Base-by-base conservation (phyloP, 2,113 vertebrate species). In the Anhinga anhinga region DNA sequence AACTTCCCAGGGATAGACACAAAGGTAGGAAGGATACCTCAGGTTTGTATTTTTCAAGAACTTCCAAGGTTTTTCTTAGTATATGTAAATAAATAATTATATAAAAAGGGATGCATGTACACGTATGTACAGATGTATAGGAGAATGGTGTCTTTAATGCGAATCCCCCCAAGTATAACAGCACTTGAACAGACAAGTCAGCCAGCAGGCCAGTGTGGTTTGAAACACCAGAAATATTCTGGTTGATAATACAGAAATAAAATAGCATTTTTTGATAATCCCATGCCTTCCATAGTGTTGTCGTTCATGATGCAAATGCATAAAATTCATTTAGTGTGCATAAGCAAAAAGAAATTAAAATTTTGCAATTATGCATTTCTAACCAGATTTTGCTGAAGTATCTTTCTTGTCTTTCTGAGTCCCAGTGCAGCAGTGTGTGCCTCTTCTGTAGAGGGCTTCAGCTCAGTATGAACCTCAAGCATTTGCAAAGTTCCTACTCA, bases 231-330 rank as follows among this genome's bases (percentile, higher is more conserved):
- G 34, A 62, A 79, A n/a, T 73, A 50, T 56, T 90, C 20, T 62
- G 21, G 30, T 30, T 45, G 44, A 47, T 26, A 47, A 69, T 69
- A 25, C 56, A 83, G 36, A 62, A 62, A 52, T 62, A 44, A 72
- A 50, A 21, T 34, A 16, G 17, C 40, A 14, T 67, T 50, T 70
- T 81, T 71, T 42, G 3, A 17, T 73, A 63, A 85, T 11, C 14
- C 17, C 0, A 0, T 63, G 53, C 13, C 34, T 73, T 66, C 44
- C 21, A 8, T 50, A 19, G 34, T 73, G 25, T 22, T 45, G 21
- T 83, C 44, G 17, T 42, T 92, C 18, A 17, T 70, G 55, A 61
- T 74, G 23, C 52, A 62, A 55, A 11, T 45, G 6, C 36, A 29
- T 70, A 73, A 69, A 85, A 66, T 71, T 79, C 0, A 62, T 73